Base-by-base conservation (phyloP, 1,140 invertebrate species). In the Cotesia glomerata region DNA sequence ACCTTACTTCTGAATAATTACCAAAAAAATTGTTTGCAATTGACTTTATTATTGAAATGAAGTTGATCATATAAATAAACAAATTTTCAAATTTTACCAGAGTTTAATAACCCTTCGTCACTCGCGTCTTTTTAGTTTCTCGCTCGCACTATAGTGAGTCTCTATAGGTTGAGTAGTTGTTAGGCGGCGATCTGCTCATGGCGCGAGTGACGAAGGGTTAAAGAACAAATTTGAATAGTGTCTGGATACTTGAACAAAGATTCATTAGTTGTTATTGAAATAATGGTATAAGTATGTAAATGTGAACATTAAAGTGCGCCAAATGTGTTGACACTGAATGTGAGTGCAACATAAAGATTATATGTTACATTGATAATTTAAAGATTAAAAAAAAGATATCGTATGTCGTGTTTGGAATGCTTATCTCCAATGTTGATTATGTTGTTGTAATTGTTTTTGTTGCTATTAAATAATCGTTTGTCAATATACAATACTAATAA, bases 331-430 rank as follows among this genome's bases (percentile, higher is more conserved):
- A 82, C 79, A 81, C 76, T 80, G 75, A 81, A 78, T 76, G 71
- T 78, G 65, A 72, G 72, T 80, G 76, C 79, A 82, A 81, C 77
- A 79, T 75, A 82, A 64, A 76, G 72, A 75, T 67, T 72, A 79
- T 79, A 68, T 35, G 65, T 74, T 74, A 81, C 78, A 81, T 79
- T 77, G 69, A 82, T 76, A 80, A 49, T 79, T 78, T 74, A 77
- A 79, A 79, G 74, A 69, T 82, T 76, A 45, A 45, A 45, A 79
- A 82, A 75, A 78, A 80, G 71, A 80, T 76, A 71, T 79, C 67
- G 64, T 71, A 73, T 69, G 8, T 71, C 77, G 71, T 75, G 65
- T 78, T 66, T 74, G 32, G 64, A 64, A 79, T 81, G 77, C 75
- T 34, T 14, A 35, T 35, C 39, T 65, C 26, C 62, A 11, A 13